phyloP scores from a whole-genome alignment of 2,888 invertebrate species.

The Alcis repandata region DNA sequence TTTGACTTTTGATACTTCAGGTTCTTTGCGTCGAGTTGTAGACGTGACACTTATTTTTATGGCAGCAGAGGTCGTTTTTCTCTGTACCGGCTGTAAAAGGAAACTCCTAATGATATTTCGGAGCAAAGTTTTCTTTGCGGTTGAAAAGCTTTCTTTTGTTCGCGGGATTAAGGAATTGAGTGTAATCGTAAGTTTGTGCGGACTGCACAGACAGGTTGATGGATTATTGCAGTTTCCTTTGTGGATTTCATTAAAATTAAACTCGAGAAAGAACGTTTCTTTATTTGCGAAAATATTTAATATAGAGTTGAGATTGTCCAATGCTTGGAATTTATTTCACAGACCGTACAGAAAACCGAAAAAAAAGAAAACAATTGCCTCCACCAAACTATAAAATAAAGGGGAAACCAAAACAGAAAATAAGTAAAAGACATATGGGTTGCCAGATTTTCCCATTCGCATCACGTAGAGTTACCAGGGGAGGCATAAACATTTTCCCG shows the following conservation, averaged over 20 bases:
- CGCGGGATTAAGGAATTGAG: conserved; percentile 31
- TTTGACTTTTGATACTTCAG: conserved; percentile 49
- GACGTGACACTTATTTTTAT: conserved; percentile 50
- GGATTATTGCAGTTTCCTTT: conserved; percentile 65
- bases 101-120: conserved; percentile 62
- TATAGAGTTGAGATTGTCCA: too few relatives aligned
- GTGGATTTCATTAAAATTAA: conserved; percentile 65
- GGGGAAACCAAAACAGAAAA: conserved; percentile 54
- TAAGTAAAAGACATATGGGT: conserved; percentile 66
- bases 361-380: conserved; percentile 53
- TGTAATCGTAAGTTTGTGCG: conserved; percentile 61
- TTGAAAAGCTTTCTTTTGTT: conserved; percentile 45
- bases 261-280: background rate
- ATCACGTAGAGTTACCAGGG: conserved; percentile 80
- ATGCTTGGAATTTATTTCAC: too few relatives aligned
- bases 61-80: conserved; percentile 53
- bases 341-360: background rate
- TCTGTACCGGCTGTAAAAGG: conserved; percentile 44
- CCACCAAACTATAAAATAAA: conserved; percentile 53
- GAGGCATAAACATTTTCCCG: conserved; percentile 78
- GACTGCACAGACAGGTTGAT: conserved; percentile 71
- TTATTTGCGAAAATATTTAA: background rate
- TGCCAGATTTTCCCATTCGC: conserved; percentile 65
- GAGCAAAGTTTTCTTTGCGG: conserved; percentile 60
- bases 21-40: conserved; percentile 42